These are phyloP conservation scores for Enteromius viviparus DNA, from an alignment of 2,797 vertebrate species.

Conservation along the genomic window DNA sequence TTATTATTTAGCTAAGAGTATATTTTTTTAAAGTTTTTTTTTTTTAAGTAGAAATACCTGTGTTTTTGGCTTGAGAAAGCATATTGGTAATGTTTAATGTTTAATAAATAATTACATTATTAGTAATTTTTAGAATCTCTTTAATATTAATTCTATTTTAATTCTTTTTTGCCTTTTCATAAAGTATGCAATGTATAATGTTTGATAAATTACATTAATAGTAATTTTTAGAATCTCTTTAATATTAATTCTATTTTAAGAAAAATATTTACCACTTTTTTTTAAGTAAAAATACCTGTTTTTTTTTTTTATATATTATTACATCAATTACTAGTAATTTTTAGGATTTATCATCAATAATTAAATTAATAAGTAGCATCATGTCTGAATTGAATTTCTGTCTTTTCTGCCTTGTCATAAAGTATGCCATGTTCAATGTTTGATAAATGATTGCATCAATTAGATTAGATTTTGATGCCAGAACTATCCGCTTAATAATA, in stretches of 20 bases:
- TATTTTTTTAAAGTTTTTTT: background rate
- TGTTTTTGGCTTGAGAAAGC: background rate
- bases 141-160: background rate
- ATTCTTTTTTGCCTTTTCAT: no score
- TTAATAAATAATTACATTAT: background rate
- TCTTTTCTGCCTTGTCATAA: background rate
- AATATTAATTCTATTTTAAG: background rate
- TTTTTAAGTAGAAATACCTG: background rate
- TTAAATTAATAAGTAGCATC: background rate
- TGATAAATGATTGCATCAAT: background rate
- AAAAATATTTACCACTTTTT: no score
- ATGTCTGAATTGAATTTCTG: background rate
- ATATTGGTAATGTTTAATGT: background rate
- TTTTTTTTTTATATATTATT: background rate
- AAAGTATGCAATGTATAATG: background rate
- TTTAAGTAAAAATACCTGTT: no score
- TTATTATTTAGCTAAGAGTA: background rate
- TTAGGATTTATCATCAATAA: background rate
- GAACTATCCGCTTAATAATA: background rate
- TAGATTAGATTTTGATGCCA: background rate
- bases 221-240: no score
- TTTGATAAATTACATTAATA: background rate
- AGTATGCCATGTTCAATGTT: background rate
- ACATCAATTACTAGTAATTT: background rate
- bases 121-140: no score